Evolutionary conservation across 2,888 invertebrate genomes (phyloP).

Genomic region (Ectemnius cavifrons): DNA sequence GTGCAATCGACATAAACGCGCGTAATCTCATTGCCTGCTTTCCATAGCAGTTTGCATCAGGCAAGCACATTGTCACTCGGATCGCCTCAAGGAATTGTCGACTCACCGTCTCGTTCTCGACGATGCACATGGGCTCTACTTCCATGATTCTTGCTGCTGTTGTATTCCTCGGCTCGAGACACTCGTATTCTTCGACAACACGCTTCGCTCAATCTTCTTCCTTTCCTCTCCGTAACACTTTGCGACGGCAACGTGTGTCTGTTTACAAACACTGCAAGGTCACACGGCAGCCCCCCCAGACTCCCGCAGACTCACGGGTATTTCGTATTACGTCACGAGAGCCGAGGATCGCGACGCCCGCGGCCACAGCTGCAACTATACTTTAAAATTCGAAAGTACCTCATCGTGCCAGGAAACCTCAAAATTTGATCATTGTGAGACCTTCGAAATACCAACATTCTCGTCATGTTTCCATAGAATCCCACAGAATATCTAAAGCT

Average conservation of each 20-base stretch:
- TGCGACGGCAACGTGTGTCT: slow-evolving; percentile 81
- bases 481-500: too few relatives aligned
- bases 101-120: slow-evolving; percentile 74
- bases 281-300: slow-evolving; percentile 78
- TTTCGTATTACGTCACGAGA: slow-evolving; percentile 57
- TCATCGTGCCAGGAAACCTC: too few relatives aligned
- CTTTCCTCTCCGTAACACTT: slow-evolving; percentile 48
- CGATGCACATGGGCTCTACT: slow-evolving; percentile 71
- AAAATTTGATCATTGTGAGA: slow-evolving; percentile 9
- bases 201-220: slow-evolving; percentile 30
- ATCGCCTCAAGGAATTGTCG: slow-evolving; percentile 33
- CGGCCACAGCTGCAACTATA: slow-evolving; percentile 1
- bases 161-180: slow-evolving; percentile 6
- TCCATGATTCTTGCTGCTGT: slow-evolving; percentile 60
- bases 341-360: slow-evolving; percentile 23
- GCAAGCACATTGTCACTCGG: slow-evolving; percentile 54
- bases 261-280: slow-evolving; percentile 90
- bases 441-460: too few relatives aligned
- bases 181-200: slow-evolving; percentile 24
- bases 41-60: slow-evolving; percentile 53
- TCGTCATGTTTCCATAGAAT: too few relatives aligned
- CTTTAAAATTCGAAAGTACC: slow-evolving; percentile 3
- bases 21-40: slow-evolving; percentile 38
- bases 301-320: slow-evolving; percentile 49
- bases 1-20: slow-evolving; percentile 53